A percentile compares a stretch with the other conserved stretches of the same genome.
Evolutionary conservation across 1,140 invertebrate genomes (phyloP).

Genomic region (Procambarus virginalis): DNA sequence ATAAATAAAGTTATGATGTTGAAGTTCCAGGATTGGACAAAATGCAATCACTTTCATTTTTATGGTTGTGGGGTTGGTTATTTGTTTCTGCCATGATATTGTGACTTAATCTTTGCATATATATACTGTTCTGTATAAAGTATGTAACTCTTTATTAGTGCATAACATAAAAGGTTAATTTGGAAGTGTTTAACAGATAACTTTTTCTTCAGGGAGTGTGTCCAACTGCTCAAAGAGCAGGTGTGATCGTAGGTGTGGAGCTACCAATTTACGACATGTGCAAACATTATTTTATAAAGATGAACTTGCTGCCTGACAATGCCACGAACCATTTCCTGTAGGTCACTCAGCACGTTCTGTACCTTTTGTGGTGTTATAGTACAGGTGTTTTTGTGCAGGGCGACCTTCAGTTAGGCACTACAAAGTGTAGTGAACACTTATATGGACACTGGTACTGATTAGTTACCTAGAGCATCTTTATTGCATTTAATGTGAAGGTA

Average conservation of each 20-base stretch:
- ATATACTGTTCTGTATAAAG: no score
- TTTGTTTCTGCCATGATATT: no score
- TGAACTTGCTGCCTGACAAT: slow-evolving; percentile 83
- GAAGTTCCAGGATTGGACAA: no score
- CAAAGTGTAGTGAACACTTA: not conserved
- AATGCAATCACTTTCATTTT: no score
- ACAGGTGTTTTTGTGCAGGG: not conserved
- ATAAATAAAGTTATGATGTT: no score
- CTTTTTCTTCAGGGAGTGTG: slow-evolving; percentile 83
- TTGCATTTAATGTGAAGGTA: no score
- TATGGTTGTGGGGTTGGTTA: no score
- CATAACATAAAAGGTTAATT: no score
- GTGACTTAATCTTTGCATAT: no score
- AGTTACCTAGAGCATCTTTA: not conserved
- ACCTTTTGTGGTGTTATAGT: slow-evolving; percentile 9
- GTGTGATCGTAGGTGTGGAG: slow-evolving; percentile 93
- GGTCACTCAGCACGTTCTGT: slow-evolving; percentile 74
- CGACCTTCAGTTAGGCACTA: not conserved
- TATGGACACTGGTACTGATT: not conserved
- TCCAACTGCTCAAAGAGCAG: slow-evolving; percentile 92
- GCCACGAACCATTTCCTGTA: slow-evolving; percentile 90
- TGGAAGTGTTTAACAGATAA: not conserved
- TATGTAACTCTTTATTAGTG: no score
- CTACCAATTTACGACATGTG: slow-evolving; percentile 94
- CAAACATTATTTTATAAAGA: slow-evolving; percentile 84